Evolutionary conservation across 2,797 vertebrate genomes (phyloP).

Genomic region (Myotis vivesi): DNA sequence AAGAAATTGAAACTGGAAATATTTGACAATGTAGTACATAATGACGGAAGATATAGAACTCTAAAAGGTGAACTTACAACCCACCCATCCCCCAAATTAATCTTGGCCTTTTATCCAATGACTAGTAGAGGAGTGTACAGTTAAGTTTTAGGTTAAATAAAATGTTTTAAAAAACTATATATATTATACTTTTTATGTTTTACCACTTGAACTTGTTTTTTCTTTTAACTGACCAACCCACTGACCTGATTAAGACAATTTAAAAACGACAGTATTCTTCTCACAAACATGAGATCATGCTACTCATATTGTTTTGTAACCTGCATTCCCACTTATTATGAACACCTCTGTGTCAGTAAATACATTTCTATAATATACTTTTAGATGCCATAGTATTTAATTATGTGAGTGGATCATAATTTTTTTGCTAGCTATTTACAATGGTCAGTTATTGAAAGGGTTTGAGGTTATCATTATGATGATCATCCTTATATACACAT

Average conservation of each 20-base stretch:
- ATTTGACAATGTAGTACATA: neutral
- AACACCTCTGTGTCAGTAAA: neutral
- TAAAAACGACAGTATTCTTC: neutral
- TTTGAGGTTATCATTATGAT: neutral
- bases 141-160: neutral
- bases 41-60: neutral
- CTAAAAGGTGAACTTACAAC: neutral
- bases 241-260: neutral
- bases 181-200: neutral
- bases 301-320: neutral
- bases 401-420: neutral
- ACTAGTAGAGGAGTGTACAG: neutral
- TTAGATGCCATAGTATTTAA: neutral
- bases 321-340: neutral
- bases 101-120: neutral
- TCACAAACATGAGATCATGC: neutral
- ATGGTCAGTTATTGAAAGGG: neutral
- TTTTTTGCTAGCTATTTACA: neutral
- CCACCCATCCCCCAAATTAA: neutral
- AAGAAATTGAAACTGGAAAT: constrained; percentile 15
- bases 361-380: neutral
- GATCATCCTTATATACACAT: neutral
- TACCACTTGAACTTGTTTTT: neutral
- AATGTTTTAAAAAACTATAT: neutral
- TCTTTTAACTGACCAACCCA: neutral